Evolutionary conservation across 1,140 invertebrate genomes (phyloP), one percentile per base, ranked within the genome.

Genomic region (Geopemphigus sp.): DNA sequence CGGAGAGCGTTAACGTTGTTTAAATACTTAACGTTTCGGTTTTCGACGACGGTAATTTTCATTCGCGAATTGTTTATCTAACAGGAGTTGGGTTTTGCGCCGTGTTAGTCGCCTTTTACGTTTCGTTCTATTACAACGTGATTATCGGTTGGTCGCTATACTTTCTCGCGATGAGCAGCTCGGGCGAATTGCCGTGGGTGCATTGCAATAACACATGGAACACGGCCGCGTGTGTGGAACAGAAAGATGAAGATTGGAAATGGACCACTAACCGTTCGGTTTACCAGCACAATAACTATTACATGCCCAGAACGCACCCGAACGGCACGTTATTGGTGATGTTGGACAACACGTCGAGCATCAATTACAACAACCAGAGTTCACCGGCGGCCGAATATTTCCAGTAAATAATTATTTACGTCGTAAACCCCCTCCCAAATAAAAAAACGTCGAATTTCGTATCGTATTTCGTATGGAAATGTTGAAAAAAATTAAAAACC

Each of bases 41-140:
- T 39, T 39, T 39, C n/a, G n/a, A n/a, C n/a, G 8, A 39, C 32
- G 32, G 32, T 8, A 8, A 39, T 39, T 39, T 70, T n/a, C n/a
- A n/a, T n/a, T n/a, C n/a, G n/a, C n/a, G n/a, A n/a, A n/a, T n/a
- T n/a, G n/a, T n/a, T n/a, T n/a, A 4, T 70, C 26, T 6, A n/a
- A 19, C 86, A 96, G 95, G 96, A 57, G 94, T 95, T 86, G 86
- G 96, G 86, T 85, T 94, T 90, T 88, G 94, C 87, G 86, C 95
- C 76, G 91, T 96, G 29, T 86, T 97, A 81, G 92, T 97, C 10
- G 96, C 96, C 82, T 87, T 95, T 26, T 94, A 96, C 85, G 95
- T 95, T 63, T 92, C 92, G 15, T 93, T 93, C 85, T 98, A 98
- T 85, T 98, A 97, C 86, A 95, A 96, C 83, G 92, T 95, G 0